Conservation (phyloP, 1,140 invertebrate species). For the Formica exsecta region DNA sequence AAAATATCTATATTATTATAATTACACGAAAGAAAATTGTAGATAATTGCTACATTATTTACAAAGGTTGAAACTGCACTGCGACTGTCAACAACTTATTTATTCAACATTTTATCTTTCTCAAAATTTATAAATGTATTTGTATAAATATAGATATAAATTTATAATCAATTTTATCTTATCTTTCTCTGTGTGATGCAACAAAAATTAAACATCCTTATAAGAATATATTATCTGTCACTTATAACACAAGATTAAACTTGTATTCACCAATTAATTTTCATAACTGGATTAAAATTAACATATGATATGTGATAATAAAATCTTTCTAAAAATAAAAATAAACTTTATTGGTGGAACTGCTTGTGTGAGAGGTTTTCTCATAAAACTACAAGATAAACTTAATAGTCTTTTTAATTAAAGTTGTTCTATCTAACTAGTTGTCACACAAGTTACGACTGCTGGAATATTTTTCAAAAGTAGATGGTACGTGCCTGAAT, state of each 20-base stretch:
- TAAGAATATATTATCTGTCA: constrained; percentile 18
- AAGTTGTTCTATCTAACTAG: constrained; percentile 2
- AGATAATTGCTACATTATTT: neutral
- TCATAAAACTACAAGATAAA: neutral
- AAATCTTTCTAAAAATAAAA: neutral
- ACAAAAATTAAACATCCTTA: constrained; percentile 37
- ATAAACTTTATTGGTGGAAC: neutral
- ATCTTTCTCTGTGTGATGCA: constrained; percentile 29
- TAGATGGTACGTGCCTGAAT: constrained; percentile 66
- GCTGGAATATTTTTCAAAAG: constrained; percentile 36
- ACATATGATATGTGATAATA: constrained; percentile 13
- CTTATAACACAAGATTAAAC: constrained; percentile 14
- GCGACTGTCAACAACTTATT: constrained; percentile 22
- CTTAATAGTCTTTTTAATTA: constrained; percentile 43
- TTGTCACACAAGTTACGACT: neutral
- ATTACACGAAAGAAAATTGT: neutral
- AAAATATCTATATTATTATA: neutral
- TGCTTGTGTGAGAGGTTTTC: neutral
- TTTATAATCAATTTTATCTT: constrained; percentile 52
- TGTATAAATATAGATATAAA: constrained; percentile 22
- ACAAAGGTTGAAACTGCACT: constrained; percentile 2
- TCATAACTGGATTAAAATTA: constrained; percentile 25
- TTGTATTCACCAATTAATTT: neutral
- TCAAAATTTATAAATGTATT: neutral
- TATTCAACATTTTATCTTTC: neutral